Conservation (phyloP, 2,797 vertebrate genomes). For the Acipenser ruthenus region DNA sequence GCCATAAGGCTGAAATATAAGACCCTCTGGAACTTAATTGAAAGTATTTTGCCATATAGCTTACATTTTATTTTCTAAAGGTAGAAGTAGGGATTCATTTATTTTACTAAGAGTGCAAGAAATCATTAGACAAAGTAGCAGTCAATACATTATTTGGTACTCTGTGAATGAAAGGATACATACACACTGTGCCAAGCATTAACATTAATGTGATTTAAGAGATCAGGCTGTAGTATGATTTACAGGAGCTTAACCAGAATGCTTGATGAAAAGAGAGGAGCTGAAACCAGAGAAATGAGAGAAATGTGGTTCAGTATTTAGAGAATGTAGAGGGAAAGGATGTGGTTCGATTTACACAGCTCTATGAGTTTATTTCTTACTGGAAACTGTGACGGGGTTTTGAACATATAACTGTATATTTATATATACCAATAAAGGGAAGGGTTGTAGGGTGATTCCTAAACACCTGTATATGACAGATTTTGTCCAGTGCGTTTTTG, state of each 20-base stretch:
- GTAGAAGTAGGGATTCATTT: too few relatives aligned
- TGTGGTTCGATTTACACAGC: slow-evolving; percentile 9
- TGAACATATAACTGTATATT: too few relatives aligned
- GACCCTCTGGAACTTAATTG: too few relatives aligned
- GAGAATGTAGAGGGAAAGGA: not conserved
- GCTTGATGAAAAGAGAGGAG: slow-evolving; percentile 26
- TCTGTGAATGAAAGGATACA: slow-evolving; percentile 31
- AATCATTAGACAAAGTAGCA: not conserved
- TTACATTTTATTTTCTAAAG: too few relatives aligned
- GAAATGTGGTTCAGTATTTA: slow-evolving; percentile 11
- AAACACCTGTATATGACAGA: too few relatives aligned
- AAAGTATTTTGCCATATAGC: too few relatives aligned
- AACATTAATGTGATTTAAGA: slow-evolving; percentile 36
- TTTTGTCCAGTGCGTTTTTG: too few relatives aligned
- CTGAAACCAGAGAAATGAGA: slow-evolving; percentile 19
- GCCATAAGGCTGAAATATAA: not conserved
- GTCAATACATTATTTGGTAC: slow-evolving; percentile 14
- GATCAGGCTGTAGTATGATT: slow-evolving; percentile 37
- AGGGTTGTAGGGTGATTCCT: too few relatives aligned
- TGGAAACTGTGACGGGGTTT: too few relatives aligned
- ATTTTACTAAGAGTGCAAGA: not conserved
- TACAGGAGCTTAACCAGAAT: slow-evolving; percentile 27
- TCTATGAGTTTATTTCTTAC: slow-evolving; percentile 1
- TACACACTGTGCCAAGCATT: slow-evolving; percentile 28
- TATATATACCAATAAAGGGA: too few relatives aligned